Conservation (phyloP, 2,797 vertebrate genomes). For the Myiothlypis coronata region DNA sequence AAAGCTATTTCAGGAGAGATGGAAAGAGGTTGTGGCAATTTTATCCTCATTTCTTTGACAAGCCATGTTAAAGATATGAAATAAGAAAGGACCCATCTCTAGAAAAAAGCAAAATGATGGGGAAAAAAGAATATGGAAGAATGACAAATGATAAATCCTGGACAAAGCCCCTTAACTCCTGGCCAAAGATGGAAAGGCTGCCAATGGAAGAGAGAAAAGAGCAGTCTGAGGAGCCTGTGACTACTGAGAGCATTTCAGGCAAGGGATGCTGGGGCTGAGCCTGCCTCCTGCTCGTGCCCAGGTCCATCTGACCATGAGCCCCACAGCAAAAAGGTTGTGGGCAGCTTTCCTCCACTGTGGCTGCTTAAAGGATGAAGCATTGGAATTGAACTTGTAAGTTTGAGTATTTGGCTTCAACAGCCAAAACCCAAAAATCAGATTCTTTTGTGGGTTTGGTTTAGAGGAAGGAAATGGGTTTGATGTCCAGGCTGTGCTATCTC, state of each 20-base stretch:
- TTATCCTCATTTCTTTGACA: neutral
- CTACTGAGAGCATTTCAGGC: neutral
- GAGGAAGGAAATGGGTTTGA: neutral
- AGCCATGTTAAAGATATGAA: neutral
- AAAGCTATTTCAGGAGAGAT: neutral
- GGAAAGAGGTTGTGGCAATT: neutral
- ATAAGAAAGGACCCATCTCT: neutral
- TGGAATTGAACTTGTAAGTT: neutral
- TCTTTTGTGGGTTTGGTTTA: neutral
- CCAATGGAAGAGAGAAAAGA: neutral
- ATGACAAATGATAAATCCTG: neutral
- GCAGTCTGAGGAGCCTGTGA: neutral
- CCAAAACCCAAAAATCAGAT: neutral
- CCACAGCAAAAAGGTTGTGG: accelerated
- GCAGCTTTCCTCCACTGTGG: neutral
- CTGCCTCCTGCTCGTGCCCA: accelerated
- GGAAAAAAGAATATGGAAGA: neutral
- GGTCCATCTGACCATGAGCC: accelerated
- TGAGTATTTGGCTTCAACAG: neutral
- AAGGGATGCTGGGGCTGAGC: neutral
- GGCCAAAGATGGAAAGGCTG: neutral
- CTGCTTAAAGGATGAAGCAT: neutral
- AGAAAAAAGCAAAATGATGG: neutral
- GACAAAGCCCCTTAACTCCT: neutral
- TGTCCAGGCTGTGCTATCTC: neutral